Evolutionary conservation across 2,888 invertebrate species (phyloP).

Genomic region (Dascillus cervinus): DNA sequence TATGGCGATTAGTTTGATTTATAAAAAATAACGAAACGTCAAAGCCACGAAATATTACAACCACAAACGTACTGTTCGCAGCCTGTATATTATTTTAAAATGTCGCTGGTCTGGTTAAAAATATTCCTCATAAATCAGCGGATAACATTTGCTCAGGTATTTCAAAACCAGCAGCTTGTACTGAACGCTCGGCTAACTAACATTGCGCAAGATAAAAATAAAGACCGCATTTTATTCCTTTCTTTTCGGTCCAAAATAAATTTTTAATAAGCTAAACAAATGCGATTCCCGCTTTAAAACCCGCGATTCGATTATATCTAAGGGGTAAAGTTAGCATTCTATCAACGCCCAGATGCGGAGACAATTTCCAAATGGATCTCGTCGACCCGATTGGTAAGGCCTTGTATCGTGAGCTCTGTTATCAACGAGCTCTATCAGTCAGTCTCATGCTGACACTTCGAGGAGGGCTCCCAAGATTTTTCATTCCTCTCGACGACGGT

Average conservation of each 20-base stretch:
- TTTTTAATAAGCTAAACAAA: slow-evolving; percentile 5
- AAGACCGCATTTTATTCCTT: too few species aligned
- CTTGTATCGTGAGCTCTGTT: slow-evolving; percentile 20
- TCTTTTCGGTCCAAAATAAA: too few species aligned
- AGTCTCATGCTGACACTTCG: slow-evolving; percentile 7
- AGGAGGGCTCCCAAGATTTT: neutral
- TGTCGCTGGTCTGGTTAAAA: slow-evolving; percentile 35
- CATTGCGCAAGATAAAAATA: slow-evolving; percentile 12
- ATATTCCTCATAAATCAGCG: slow-evolving; percentile 35
- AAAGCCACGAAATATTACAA: slow-evolving; percentile 15
- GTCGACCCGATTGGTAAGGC: slow-evolving; percentile 20
- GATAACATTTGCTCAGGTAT: slow-evolving; percentile 36
- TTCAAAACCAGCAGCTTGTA: slow-evolving; percentile 34
- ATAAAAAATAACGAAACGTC: too few species aligned
- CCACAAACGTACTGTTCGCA: slow-evolving; percentile 17
- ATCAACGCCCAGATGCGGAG: slow-evolving; percentile 28
- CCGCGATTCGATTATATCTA: slow-evolving; percentile 23
- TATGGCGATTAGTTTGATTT: too few species aligned
- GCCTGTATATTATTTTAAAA: slow-evolving; percentile 24
- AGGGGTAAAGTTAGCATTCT: slow-evolving; percentile 23
- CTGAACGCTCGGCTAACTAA: slow-evolving; percentile 12
- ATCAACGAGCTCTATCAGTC: slow-evolving; percentile 23
- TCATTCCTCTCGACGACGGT: neutral
- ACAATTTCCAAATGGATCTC: slow-evolving; percentile 30
- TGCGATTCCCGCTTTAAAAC: too few species aligned